Conservation (phyloP, 2,797 vertebrate genomes). For the Pseudochaenichthys georgianus region DNA sequence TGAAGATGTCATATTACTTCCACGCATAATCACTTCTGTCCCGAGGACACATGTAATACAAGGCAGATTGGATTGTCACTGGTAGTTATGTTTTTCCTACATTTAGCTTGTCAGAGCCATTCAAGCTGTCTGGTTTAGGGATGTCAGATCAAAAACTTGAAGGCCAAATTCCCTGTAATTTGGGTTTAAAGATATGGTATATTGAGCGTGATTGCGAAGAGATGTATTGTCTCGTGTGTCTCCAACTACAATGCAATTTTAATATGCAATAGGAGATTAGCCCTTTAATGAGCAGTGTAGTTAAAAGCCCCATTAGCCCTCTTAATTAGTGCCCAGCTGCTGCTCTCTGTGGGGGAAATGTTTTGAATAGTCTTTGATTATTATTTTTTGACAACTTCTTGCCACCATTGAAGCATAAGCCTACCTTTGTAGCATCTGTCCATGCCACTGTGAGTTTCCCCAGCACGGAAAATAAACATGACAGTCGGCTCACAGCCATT, state of each 20-base stretch:
- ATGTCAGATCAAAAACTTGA: slow-evolving; percentile 48
- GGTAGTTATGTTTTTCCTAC: slow-evolving; percentile 38
- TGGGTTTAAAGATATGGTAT: slow-evolving; percentile 23
- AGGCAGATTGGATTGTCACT: slow-evolving; percentile 33
- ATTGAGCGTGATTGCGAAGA: slow-evolving; percentile 2
- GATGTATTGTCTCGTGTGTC: slow-evolving; percentile 7
- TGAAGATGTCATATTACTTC: slow-evolving; percentile 43
- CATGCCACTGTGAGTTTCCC: neutral
- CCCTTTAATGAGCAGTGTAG: slow-evolving; percentile 46
- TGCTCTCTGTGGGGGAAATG: slow-evolving; percentile 17
- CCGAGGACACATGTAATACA: slow-evolving; percentile 32
- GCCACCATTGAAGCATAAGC: slow-evolving; percentile 18
- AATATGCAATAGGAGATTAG: slow-evolving; percentile 41
- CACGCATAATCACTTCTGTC: slow-evolving; percentile 49
- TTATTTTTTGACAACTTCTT: slow-evolving; percentile 8
- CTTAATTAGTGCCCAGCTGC: slow-evolving; percentile 46
- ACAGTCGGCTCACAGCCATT: neutral
- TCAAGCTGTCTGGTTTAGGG: slow-evolving; percentile 26
- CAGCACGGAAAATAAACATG: neutral
- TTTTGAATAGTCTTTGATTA: slow-evolving; percentile 19
- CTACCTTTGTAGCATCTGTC: neutral
- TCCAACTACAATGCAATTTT: slow-evolving; percentile 38
- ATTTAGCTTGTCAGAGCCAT: slow-evolving; percentile 42
- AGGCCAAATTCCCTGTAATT: slow-evolving; percentile 42
- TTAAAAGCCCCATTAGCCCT: slow-evolving; percentile 51